Base-by-base conservation (phyloP, 1,140 invertebrate species). In the Wasmannia auropunctata region DNA sequence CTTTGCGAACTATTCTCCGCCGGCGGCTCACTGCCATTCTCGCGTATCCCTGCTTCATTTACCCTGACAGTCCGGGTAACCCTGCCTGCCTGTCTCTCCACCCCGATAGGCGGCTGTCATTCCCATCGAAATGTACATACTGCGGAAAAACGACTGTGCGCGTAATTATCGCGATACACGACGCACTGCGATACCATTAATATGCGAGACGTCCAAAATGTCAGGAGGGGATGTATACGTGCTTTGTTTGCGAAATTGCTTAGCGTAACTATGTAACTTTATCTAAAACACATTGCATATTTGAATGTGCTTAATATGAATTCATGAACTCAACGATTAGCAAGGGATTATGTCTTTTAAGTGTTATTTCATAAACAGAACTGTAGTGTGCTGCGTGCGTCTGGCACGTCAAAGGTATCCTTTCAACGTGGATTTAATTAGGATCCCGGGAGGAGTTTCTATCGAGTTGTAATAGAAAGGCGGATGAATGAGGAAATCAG, bases 1-100 rank as follows among this genome's bases (percentile, higher is more conserved):
- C 90, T 91, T 91, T 79, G 84, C 79, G n/a, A 91, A 91, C 91
- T 91, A 91, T 91, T 91, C 91, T 85, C 79, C 58, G 67, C 77
- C 85, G 74, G 22, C 72, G 63, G 56, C 37, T 70, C 58, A 69
- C 40, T 74, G 75, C 75, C 76, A 58, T 81, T 86, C 75, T 69
- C 56, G 28, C 65, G 40, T 85, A 83, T 77, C 79, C 86, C 81
- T 67, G 58, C 77, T 86, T 77, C 70, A 76, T 88, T 85, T 88
- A 46, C 43, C n/a, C 56, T 77, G 75, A 91, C 87, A 89, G 69
- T 79, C 37, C 43, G 69, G 31, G 34, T 65, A 56, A 56, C 76
- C 49, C 51, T 76, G 19, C 37, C 54, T 72, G 25, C 19, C 25
- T 11, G 49, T 86, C 60, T 87, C 51, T 28, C 4, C 25, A 37